phyloP scores from a whole-genome alignment of 2,797 vertebrate genomes.

The Netta rufina region DNA sequence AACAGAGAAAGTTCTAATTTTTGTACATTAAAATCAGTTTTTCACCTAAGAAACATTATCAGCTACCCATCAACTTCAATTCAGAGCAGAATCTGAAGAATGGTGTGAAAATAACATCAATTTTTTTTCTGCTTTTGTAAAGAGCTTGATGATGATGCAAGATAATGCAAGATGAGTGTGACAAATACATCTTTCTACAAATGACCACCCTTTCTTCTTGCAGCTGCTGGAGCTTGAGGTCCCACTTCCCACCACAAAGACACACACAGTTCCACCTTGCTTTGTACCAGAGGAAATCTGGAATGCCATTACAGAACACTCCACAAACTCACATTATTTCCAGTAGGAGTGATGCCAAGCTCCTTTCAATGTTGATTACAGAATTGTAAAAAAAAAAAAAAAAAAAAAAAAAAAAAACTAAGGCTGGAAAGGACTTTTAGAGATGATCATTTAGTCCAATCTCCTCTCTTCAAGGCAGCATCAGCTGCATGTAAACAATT shows the following conservation, averaged over 20 bases:
- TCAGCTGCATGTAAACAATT: constrained; percentile 59
- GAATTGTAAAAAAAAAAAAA: constrained; percentile 62
- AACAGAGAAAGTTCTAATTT: neutral
- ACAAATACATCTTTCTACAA: constrained; percentile 19
- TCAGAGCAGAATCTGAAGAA: neutral
- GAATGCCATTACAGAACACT: constrained; percentile 34
- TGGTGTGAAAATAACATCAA: neutral
- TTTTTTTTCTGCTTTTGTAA: neutral
- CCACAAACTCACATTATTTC: constrained; percentile 44
- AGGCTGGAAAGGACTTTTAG: constrained; percentile 67
- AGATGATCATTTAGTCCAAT: constrained; percentile 67
- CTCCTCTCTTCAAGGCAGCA: constrained; percentile 25
- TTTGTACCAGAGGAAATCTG: constrained; percentile 11
- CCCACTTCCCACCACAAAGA: neutral
- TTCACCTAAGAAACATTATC: neutral
- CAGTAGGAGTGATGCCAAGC: constrained; percentile 42
- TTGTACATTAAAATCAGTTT: constrained; percentile 3
- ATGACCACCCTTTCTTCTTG: neutral
- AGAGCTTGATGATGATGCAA: constrained; percentile 21
- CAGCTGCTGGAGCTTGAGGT: neutral
- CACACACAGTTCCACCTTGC: constrained; percentile 12
- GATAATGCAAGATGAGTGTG: neutral
- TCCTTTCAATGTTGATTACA: constrained; percentile 62
- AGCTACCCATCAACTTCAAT: neutral
- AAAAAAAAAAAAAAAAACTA: constrained; percentile 60